Evolutionary conservation across 2,888 invertebrate species (phyloP), one percentile per base, ranked within the genome.

Genomic region (Lysandra coridon): DNA sequence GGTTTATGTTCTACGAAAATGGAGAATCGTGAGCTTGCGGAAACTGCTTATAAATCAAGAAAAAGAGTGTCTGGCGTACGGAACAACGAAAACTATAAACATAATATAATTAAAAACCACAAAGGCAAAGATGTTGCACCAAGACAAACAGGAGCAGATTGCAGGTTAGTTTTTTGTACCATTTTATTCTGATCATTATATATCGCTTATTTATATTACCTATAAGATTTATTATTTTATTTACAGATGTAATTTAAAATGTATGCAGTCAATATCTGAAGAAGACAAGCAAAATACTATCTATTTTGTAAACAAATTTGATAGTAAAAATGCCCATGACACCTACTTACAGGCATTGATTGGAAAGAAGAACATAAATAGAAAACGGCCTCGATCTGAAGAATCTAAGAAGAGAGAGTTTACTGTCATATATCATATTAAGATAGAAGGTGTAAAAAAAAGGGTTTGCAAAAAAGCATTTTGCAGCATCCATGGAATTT

Each of bases 271-370:
- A 53, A 53, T 53, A 53, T 53, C 53, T 53, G 53, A 53, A 53
- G 53, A 53, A 53, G 53, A 53, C 53, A 53, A 53, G 53, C 53
- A 53, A 53, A 53, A 53, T 53, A 17, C 60, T 60, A 60, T 60
- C 60, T 60, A 60, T n/a, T 60, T 60, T 60, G 60, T 14, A 60
- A 60, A 60, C 60, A 60, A 60, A 60, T 60, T 60, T 60, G 60
- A 60, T 60, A 60, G 60, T 60, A 60, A 60, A 60, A 60, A 60
- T n/a, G 60, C 60, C 60, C 60, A 60, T 60, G 60, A 60, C 60
- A 60, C 60, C 60, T 60, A 60, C 60, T 60, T 60, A 60, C 60
- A 60, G 60, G 60, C 60, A 60, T 60, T 60, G 60, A 60, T 60
- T 60, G n/a, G n/a, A 60, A 60, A 60, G 60, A 60, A 60, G 60